Base-by-base conservation (phyloP, 2,113 vertebrate species). In the Leptobrachium ailaonicum region DNA sequence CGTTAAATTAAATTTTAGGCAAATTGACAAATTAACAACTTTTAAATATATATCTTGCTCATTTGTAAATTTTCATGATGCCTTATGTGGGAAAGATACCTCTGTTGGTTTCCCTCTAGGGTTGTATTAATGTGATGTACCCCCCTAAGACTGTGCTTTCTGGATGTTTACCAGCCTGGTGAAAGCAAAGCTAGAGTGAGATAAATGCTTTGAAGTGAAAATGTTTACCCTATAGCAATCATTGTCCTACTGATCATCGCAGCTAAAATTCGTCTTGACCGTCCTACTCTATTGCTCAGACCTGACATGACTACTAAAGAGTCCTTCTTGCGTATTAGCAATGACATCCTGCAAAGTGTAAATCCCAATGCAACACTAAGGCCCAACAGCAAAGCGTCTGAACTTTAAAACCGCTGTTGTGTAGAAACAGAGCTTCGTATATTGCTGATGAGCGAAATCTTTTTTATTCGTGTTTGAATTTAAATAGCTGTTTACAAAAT, bases 201-300 rank as follows among this genome's bases (percentile, higher is more conserved):
- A 58, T 58, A 58, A 58, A 58, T 58, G 56, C 56, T 58, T 58
- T 58, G 56, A 58, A 58, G 56, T 58, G 4, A 58, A 58, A 58
- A 58, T 58, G 56, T 58, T 58, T 58, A 58, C 56, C 56, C 56
- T 58, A 14, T 58, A 58, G 56, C 56, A 58, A 58, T 58, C 56
- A 58, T 58, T 14, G 56, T 58, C 56, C 56, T 58, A 58, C 56
- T 58, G 56, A 58, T 58, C 56, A 58, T 12, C 13, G 10, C 4
- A 4, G 10, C 56, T 58, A 58, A 58, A 58, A 58, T 2, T 6
- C 10, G 5, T 58, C 56, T 58, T 58, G 56, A 58, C 56, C 56
- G 56, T 58, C 10, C 56, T 58, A 58, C 56, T 58, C 56, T 58
- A 6, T 12, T 58, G 56, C 56, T 12, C 56, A 58, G 56, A 58